Evolutionary conservation across 2,888 invertebrate genomes (phyloP).

Genomic region (Aphidoletes aphidimyza): DNA sequence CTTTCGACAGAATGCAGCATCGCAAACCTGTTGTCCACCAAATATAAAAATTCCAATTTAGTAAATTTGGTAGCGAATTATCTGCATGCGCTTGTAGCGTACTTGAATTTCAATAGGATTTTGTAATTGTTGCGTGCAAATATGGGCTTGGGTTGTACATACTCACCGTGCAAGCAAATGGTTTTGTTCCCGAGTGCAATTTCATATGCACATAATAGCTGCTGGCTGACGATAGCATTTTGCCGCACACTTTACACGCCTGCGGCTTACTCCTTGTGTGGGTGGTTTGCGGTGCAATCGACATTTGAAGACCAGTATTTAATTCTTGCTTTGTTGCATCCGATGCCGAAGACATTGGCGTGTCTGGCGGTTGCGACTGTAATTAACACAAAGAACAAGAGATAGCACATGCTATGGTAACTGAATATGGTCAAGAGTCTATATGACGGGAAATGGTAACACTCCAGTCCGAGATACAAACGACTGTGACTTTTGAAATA

Average conservation of each 20-base stretch:
- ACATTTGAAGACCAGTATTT: constrained; percentile 59
- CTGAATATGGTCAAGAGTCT: too few relatives aligned
- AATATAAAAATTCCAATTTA: background rate
- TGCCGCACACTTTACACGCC: constrained; percentile 81
- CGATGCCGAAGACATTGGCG: constrained; percentile 59
- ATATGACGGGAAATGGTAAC: too few relatives aligned
- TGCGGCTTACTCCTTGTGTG: constrained; percentile 75
- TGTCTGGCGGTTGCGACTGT: constrained; percentile 55
- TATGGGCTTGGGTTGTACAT: constrained; percentile 40
- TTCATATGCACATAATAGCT: constrained; percentile 87
- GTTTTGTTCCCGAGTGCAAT: constrained; percentile 82
- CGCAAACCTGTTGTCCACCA: constrained; percentile 69
- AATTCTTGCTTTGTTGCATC: constrained; percentile 60
- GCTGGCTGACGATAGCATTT: constrained; percentile 79
- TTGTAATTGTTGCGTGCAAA: too few relatives aligned
- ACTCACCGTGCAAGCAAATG: constrained; percentile 75
- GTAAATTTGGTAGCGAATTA: too few relatives aligned
- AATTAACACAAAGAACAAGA: too few relatives aligned
- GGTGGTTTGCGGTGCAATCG: constrained; percentile 58
- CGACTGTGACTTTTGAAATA: too few relatives aligned
- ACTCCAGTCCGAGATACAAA: too few relatives aligned
- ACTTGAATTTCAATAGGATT: too few relatives aligned
- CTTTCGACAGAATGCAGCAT: constrained; percentile 82
- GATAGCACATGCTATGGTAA: too few relatives aligned
- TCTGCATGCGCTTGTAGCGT: too few relatives aligned